Evolutionary conservation across 2,888 invertebrate genomes (phyloP).

Genomic region (Willowsia nigromaculata): DNA sequence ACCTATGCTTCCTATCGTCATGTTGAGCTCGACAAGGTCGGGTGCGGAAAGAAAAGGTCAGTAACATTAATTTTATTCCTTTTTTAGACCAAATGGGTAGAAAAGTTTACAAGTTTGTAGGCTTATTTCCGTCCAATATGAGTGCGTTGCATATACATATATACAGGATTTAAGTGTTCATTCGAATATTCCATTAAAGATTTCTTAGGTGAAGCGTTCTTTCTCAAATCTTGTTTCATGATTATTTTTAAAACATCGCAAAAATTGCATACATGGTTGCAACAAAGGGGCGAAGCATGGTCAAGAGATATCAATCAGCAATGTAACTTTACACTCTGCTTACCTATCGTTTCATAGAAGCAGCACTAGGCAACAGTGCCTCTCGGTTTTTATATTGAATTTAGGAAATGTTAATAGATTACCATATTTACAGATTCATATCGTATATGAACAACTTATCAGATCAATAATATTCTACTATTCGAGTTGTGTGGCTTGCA

Average conservation of each 20-base stretch:
- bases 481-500: not conserved
- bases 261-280: not conserved
- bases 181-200: too few relatives aligned
- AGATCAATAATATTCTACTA: conserved; percentile 1
- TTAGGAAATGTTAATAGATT: conserved; percentile 6
- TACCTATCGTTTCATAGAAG: not conserved
- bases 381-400: not conserved
- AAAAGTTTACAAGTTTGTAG: not conserved
- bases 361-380: not conserved
- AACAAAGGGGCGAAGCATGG: not conserved
- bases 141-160: too few relatives aligned
- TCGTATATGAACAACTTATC: conserved; percentile 8
- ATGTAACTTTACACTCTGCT: not conserved
- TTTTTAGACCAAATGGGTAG: conserved; percentile 53
- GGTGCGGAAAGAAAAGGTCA: conserved; percentile 96
- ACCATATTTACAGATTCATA: not conserved
- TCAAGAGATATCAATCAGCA: conserved; percentile 26
- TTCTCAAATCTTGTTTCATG: not conserved
- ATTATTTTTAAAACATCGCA: not conserved
- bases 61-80: conserved; percentile 77
- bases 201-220: too few relatives aligned
- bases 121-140: too few relatives aligned
- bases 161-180: not conserved
- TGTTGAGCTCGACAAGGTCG: conserved; percentile 95
- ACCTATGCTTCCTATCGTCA: conserved; percentile 96